Evolutionary conservation across 2,113 vertebrate species (phyloP), one percentile per base, ranked within the genome.

Genomic region (Myotis brandtii): DNA sequence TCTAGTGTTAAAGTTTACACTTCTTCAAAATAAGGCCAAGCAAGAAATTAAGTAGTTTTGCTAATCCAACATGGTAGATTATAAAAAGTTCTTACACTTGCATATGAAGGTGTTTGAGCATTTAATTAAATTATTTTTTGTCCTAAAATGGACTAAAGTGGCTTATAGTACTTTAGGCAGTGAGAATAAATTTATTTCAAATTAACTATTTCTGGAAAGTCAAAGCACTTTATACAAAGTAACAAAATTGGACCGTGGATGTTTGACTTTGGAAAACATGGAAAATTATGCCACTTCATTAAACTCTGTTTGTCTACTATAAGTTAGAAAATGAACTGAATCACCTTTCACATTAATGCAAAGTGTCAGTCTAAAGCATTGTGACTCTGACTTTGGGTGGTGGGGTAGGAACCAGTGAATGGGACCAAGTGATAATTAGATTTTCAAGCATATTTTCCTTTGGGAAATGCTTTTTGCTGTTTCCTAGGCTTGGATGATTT

Each of bases 141-240:
- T 82, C 37, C 40, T 93, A 79, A 95, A 83, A 79, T 76, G 91
- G 18, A 84, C 88, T 95, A 79, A 91, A 86, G 66, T 86, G 59
- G 82, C 16, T 83, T 89, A 69, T 43, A 86, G 30, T 88, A 85
- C 67, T 80, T 59, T 34, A 66, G 85, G 32, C 17, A 84, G 52
- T 56, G 89, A 52, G 50, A 80, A 93, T 93, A 80, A 91, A 54
- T 95, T 94, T 70, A 72, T 93, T 84, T 93, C 91, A 96, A 3
- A 11, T 81, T 77, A 54, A 9, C 46, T 95, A 1, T 93, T 95
- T 96, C 66, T 95, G 80, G 83, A 96, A 95, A 96, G 37, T 69
- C 17, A 87, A 13, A 92, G 48, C 14, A 83, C 59, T 89, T 91
- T 30, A 80, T 67, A 66, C 1, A 86, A 80, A 80, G 23, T 92